These are phyloP conservation scores for Ameiurus melas DNA, from an alignment of 2,113 vertebrate genomes.

Conservation along the genomic window DNA sequence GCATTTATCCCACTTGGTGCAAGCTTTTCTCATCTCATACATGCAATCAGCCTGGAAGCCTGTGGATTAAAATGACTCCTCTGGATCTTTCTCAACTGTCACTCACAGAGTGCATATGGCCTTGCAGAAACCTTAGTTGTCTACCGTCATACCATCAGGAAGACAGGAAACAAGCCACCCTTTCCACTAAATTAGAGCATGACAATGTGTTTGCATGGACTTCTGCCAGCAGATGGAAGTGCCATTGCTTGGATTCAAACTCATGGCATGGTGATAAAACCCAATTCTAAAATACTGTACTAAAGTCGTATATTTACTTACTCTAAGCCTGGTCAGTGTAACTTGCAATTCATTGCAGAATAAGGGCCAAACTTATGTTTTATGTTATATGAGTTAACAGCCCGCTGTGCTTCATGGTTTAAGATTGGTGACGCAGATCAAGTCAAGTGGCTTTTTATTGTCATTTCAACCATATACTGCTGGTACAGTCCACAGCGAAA, in stretches of 20 bases:
- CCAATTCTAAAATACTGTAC: neutral
- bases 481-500: no score
- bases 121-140: neutral
- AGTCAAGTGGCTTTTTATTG: no score
- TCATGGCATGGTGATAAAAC: neutral
- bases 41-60: neutral
- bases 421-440: neutral
- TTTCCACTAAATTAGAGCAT: conserved; percentile 29
- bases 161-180: conserved; percentile 22
- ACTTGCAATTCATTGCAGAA: neutral
- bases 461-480: no score
- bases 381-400: neutral
- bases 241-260: neutral
- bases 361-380: neutral
- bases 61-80: no score
- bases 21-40: neutral
- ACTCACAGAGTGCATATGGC: neutral
- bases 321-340: neutral
- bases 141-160: neutral
- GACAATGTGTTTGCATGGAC: neutral
- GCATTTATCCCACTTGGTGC: neutral
- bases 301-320: neutral
- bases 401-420: neutral
- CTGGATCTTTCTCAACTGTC: neutral
- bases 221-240: conserved; percentile 3